Evolutionary conservation across 2,888 invertebrate species (phyloP), one percentile per base, ranked within the genome.

Genomic region (Tetanocera ferruginea): DNA sequence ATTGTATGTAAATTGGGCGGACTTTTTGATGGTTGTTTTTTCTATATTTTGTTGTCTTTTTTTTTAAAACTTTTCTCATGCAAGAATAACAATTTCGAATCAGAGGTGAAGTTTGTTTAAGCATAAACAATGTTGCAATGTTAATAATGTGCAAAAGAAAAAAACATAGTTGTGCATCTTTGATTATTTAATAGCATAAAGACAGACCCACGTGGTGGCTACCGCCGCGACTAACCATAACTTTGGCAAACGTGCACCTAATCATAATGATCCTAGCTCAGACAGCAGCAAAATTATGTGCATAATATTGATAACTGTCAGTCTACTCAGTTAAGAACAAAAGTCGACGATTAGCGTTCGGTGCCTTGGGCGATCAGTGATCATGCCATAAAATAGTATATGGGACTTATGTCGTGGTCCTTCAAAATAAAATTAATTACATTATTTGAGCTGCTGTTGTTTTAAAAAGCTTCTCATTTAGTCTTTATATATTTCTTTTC

Each of bases 1-100:
- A 87, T 87, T 87, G 87, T 87, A 87, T 87, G 87, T 88, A 88
- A 87, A 87, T 87, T 87, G 86, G 86, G 85, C 87, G 86, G 87
- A 86, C 83, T 83, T 85, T 67, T 75, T 75, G 67, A 37, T 67
- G 66, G 52, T 67, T n/a, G 34, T 23, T 34, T 4, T 34, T 0
- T 64, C 14, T 75, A 43, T 67, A 34, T 25, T 51, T 69, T 43
- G 17, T 3, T 60, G 4, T 57, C 23, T 23, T 60, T 60, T 23
- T 60, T 60, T 60, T 60, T 23, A 3, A 60, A 3, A n/a, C 3
- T 31, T 73, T 31, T n/a, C 52, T 49, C 31, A 34, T 19, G 23
- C 6, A 28, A 34, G 64, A n/a, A 49, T 64, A 74, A 52, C 31
- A 43, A 74, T 31, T 34, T 64, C 31, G 19, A 31, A 43, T 28